Evolutionary conservation across 2,888 invertebrate species (phyloP).

Genomic region (Shargacucullia verbasci): DNA sequence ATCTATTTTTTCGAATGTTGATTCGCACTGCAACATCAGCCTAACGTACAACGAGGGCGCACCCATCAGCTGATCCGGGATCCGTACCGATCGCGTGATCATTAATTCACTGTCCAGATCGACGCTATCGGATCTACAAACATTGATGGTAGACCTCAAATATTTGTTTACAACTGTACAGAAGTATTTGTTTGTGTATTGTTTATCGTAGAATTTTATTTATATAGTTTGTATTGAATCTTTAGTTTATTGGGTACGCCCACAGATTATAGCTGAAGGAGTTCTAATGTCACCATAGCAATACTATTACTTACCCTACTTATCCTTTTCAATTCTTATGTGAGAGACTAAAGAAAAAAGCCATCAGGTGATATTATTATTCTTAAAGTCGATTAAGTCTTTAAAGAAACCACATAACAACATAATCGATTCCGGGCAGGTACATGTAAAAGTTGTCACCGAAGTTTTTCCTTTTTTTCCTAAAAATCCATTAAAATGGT

Average conservation of each 20-base stretch:
- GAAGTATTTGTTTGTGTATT: too few relatives aligned
- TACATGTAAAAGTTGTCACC: slow-evolving; percentile 35
- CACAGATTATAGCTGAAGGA: too few relatives aligned
- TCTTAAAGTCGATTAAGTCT: too few relatives aligned
- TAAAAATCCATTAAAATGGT: slow-evolving; percentile 40
- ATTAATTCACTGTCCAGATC: slow-evolving; percentile 40
- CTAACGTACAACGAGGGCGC: slow-evolving; percentile 43
- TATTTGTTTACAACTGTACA: slow-evolving; percentile 10
- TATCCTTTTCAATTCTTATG: too few relatives aligned
- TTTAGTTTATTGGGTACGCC: too few relatives aligned
- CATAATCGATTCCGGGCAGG: slow-evolving; percentile 42
- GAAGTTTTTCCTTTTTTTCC: slow-evolving; percentile 45
- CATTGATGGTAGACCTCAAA: slow-evolving; percentile 17
- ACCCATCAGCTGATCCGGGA: slow-evolving; percentile 47
- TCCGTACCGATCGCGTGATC: slow-evolving; percentile 39
- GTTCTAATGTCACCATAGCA: too few relatives aligned
- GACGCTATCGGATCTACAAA: slow-evolving; percentile 46
- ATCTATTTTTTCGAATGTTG: slow-evolving; percentile 14
- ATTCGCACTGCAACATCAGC: slow-evolving; percentile 47
- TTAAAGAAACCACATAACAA: slow-evolving; percentile 22
- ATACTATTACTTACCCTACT: too few relatives aligned
- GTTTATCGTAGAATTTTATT: too few relatives aligned
- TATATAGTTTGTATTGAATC: too few relatives aligned
- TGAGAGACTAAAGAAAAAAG: too few relatives aligned
- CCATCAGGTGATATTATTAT: too few relatives aligned